Base-by-base conservation (phyloP, 2,113 vertebrate species). In the Columba livia region DNA sequence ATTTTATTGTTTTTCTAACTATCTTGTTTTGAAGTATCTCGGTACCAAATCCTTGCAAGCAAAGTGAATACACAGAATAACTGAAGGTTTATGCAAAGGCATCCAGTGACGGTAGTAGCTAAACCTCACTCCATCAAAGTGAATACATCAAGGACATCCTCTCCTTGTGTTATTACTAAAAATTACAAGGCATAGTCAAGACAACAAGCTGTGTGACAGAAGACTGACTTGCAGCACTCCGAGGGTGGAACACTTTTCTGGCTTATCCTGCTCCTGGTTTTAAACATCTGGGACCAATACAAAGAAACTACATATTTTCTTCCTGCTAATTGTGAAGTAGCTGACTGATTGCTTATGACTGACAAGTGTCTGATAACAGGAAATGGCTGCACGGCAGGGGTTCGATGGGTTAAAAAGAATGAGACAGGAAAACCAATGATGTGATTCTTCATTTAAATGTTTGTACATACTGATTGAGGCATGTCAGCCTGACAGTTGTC, bases 291-390 rank as follows among this genome's bases (percentile, higher is more conserved):
- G 29, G 67, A 67, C 28, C 31, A 58, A 84, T 24, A 85, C 26
- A 85, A 73, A 94, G 36, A 93, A 89, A 62, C 42, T 62, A 3
- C 11, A 6, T 73, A 15, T 72, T 73, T 82, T 72, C 50, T 64
- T 44, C 13, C 57, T 87, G 34, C 47, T 95, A 94, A 92, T 90
- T 90, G 62, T 82, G 77, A 93, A 92, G 85, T 64, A 87, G 47
- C 67, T 77, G 79, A 56, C 83, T 96, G 88, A 93, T 89, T 94
- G 73, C 66, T 83, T 64, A 77, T 74, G 66, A 93, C 86, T 95
- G 93, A 79, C 79, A 89, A 94, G 86, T 85, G 73, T 70, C 72
- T 95, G 85, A 94, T 89, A 94, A 79, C 58, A 90, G 86, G 88
- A 97, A 96, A 93, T 12, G 4, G 71, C 2, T 0, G 40, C 83